Conservation (phyloP, 2,797 vertebrate species). For the Pseudotriccus pelzelni region DNA sequence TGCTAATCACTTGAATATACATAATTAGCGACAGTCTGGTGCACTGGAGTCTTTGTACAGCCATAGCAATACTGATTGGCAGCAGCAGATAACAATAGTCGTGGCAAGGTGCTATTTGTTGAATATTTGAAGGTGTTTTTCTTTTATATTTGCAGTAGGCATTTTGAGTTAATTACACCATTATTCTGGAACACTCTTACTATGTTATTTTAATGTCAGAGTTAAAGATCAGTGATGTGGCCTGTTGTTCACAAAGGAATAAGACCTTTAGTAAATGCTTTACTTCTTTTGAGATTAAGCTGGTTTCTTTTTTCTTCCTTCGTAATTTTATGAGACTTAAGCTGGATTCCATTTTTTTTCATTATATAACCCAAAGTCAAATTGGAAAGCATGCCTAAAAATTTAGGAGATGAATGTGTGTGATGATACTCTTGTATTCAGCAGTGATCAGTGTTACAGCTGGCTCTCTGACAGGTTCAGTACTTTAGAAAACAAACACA, state of each 20-base stretch:
- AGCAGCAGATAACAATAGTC: constrained; percentile 69
- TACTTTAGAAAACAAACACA: background rate
- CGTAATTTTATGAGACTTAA: background rate
- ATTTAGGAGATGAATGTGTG: background rate
- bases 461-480: background rate
- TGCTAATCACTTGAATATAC: constrained; percentile 82
- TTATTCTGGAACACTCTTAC: background rate
- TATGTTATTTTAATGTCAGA: constrained; percentile 22
- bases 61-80: constrained; percentile 73
- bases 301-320: background rate
- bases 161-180: constrained; percentile 56
- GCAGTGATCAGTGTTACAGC: background rate
- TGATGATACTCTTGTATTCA: background rate
- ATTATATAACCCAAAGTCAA: background rate
- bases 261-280: constrained; percentile 4
- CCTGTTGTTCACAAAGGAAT: background rate
- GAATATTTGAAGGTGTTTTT: constrained; percentile 65
- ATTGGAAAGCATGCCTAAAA: background rate
- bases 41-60: constrained; percentile 76
- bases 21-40: constrained; percentile 83
- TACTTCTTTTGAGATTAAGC: background rate
- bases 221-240: constrained; percentile 21
- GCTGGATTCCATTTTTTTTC: background rate
- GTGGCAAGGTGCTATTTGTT: constrained; percentile 60
- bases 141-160: constrained; percentile 54